Percentiles rank a stretch among this genome's conserved stretches.
phyloP scores from a whole-genome alignment of 2,797 vertebrate genomes.

The Thalassophryne amazonica region DNA sequence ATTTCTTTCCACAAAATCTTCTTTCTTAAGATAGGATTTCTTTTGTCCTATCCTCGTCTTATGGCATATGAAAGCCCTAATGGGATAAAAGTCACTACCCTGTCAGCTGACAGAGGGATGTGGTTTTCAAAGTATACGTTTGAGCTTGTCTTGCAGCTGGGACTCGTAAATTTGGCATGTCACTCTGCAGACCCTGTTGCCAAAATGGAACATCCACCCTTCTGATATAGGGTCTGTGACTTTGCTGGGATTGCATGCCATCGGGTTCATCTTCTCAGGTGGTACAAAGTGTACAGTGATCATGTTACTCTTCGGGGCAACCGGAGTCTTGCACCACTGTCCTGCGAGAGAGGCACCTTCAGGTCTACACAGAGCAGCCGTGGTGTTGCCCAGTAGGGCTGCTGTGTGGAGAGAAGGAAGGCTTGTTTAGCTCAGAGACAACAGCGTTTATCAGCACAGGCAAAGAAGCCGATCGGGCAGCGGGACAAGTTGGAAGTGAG shows the following conservation, averaged over 20 bases:
- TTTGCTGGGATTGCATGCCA: conserved; percentile 12
- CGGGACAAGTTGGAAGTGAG: conserved; percentile 52
- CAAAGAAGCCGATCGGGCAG: conserved; percentile 57
- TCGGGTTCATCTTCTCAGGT: conserved; percentile 16
- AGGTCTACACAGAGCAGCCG: conserved; percentile 67
- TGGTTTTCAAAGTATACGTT: too few relatives aligned
- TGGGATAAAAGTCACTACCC: too few relatives aligned
- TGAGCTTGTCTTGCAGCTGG: too few relatives aligned
- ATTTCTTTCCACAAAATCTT: too few relatives aligned
- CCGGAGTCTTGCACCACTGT: conserved; percentile 54
- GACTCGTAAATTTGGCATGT: too few relatives aligned
- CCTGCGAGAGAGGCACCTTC: conserved; percentile 77
- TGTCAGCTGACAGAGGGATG: too few relatives aligned
- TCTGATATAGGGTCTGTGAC: conserved; percentile 25
- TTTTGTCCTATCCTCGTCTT: too few relatives aligned
- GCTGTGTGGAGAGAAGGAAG: conserved; percentile 61
- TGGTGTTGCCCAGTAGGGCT: conserved; percentile 68
- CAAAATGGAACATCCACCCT: conserved; percentile 15
- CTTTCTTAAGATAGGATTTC: too few relatives aligned
- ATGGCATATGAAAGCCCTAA: too few relatives aligned
- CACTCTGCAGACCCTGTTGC: neutral
- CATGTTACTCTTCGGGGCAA: conserved; percentile 74
- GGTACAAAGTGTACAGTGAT: conserved; percentile 52
- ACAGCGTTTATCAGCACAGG: conserved; percentile 79
- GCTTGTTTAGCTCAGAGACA: conserved; percentile 68